Base-by-base conservation (phyloP, 2,888 invertebrate species). In the Ptychoptera albimana region DNA sequence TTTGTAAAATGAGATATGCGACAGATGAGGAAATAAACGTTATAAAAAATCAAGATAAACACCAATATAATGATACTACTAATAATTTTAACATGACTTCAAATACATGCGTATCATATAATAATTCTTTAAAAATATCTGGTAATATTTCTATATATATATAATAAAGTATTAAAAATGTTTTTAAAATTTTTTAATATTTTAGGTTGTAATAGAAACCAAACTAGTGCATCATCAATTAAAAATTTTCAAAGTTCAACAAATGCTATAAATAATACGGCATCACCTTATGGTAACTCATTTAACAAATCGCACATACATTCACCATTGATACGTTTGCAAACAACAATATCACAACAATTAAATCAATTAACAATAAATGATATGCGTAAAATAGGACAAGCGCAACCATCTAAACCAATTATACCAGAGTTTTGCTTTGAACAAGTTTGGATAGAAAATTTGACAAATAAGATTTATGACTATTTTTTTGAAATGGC, bases 361-460 rank as follows among this genome's bases (percentile, higher is more conserved):
- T 23, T 23, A 23, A 23, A 23, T 23, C 23, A 23, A 23, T 23
- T 23, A 23, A 23, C 23, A 23, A 23, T 23, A 23, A 23, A 63
- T 50, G 63, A 66, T 40, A 59, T 69, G 2, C 69, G 71, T 34
- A 70, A 70, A 31, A 55, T 66, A 15, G 61, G 66, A 0, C 71
- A 71, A 48, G 54, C 61, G 0, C 56, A 61, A 0, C 74, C 71
- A n/a, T 66, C 75, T 0, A 70, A 82, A 51, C 85, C 86, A 0
- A 65, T 88, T 23, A 78, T 80, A 52, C 92, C 93, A 0, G 83
- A 86, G 52, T 72, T 92, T 50, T 92, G 91, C 55, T 68, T 94
- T 38, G 92, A 94, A 52, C 82, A 85, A 57, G 68, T 92, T 11
- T 94, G 93, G 93, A 83, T 83, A 0, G 93, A 93, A 55, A 77